Base-by-base conservation (phyloP, 2,113 vertebrate genomes). In the Synchiropus splendidus region DNA sequence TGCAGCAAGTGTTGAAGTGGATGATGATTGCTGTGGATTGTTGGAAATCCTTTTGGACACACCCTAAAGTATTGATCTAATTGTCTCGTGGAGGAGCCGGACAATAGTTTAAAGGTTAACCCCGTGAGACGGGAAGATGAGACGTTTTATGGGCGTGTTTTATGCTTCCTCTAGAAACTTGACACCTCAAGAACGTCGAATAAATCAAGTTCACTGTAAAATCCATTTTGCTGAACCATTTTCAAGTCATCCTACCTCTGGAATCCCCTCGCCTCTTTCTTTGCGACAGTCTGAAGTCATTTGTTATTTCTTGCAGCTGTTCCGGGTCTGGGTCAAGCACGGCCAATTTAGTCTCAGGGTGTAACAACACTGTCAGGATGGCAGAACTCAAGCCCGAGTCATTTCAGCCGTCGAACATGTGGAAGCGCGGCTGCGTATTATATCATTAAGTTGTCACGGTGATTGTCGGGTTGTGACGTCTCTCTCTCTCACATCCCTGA, bases 361-460 rank as follows among this genome's bases (percentile, higher is more conserved):
- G 66, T 36, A 68, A 67, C 77, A 71, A 70, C 70, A 72, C 15
- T 44, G 45, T 18, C 46, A 17, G 57, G 63, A 45, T 51, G 51
- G 54, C 64, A 53, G 63, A 64, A 64, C 49, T 38, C 38, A 51
- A 64, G 39, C 52, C 64, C 52, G 32, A 64, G 50, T 58, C 58
- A 48, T 74, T 76, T 72, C 54, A 56, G 47, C 52, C 54, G 40
- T 72, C 64, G 71, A 71, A 58, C 62, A 56, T 56, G 67, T 40
- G 61, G 54, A 8, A 40, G 58, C 55, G 51, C 62, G 11, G 13
- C 14, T 45, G 46, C 59, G 72, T 51, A 72, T 67, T 77, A 75
- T 75, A 32, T 61, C 65, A 75, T 80, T 80, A 80, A 64, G 69
- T 55, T 77, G 74, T 74, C 69, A 72, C 61, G 42, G 13, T 39